A percentile compares a stretch with the other conserved stretches of the same genome.
phyloP scores from a whole-genome alignment of 1,140 invertebrate genomes.

The Listronotus bonariensis region DNA sequence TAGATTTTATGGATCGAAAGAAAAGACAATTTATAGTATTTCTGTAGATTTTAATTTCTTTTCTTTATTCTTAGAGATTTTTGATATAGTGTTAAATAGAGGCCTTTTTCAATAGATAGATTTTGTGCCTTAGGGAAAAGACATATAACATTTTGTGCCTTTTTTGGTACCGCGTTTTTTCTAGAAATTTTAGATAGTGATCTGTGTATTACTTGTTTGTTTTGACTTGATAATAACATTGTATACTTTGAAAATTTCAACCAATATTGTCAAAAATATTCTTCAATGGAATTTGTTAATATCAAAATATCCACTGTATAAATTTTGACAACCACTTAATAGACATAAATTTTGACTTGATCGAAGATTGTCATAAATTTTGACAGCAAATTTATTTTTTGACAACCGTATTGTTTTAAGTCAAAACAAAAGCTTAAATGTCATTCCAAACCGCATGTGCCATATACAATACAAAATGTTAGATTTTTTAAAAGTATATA shows the following conservation, averaged over 20 bases:
- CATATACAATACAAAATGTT: conserved; percentile 29
- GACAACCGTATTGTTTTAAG: neutral
- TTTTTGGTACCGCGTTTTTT: conserved; percentile 32
- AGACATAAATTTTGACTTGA: too few species aligned
- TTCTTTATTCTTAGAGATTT: conserved; percentile 1
- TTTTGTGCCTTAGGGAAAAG: conserved; percentile 37
- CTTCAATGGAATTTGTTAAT: neutral
- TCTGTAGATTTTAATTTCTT: conserved; percentile 4
- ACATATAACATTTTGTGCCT: conserved; percentile 30
- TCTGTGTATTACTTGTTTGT: neutral
- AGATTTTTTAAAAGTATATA: conserved; percentile 11
- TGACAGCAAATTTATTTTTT: too few species aligned
- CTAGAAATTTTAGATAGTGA: neutral
- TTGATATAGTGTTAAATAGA: conserved; percentile 12
- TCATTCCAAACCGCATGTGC: conserved; percentile 38
- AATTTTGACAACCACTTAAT: too few species aligned
- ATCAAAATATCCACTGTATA: too few species aligned
- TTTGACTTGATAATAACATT: neutral
- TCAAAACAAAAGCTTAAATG: conserved; percentile 8
- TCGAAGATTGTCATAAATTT: too few species aligned
- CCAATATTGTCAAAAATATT: neutral
- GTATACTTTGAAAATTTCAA: neutral
- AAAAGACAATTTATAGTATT: conserved; percentile 11
- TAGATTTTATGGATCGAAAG: conserved; percentile 17
- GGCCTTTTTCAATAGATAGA: conserved; percentile 38